Conservation (phyloP, 2,797 vertebrate genomes). For the Crypturellus tataupa region DNA sequence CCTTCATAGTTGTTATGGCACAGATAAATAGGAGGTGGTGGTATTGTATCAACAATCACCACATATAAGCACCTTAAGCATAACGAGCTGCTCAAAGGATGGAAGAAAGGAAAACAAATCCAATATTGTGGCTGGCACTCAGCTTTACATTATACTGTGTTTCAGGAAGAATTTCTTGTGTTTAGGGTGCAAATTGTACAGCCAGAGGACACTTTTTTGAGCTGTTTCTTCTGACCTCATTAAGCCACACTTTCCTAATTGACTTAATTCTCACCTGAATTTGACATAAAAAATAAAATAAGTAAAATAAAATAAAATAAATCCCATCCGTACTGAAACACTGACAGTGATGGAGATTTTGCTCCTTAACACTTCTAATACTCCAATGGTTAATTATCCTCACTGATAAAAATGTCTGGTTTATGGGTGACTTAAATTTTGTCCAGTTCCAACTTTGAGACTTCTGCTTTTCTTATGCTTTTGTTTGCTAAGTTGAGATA, state of each 20-base stretch:
- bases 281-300: not conserved
- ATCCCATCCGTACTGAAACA: not conserved
- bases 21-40: not conserved
- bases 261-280: not conserved
- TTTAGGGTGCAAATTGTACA: conserved; percentile 2
- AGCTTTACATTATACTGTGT: not conserved
- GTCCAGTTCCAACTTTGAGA: not conserved
- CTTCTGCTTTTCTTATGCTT: not conserved
- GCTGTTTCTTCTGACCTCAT: not conserved
- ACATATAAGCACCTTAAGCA: not conserved
- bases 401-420: not conserved
- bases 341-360: not conserved
- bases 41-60: not conserved
- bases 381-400: not conserved
- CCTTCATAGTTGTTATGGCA: not conserved
- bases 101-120: conserved; percentile 8
- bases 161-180: not conserved
- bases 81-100: not conserved
- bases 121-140: not conserved
- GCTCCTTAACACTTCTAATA: not conserved
- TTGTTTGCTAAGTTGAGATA: conserved; percentile 15
- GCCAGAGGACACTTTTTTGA: not conserved
- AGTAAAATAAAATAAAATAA: not conserved
- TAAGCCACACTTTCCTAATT: not conserved
- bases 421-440: conserved; percentile 6